Percentiles rank a stretch among this genome's conserved stretches.
Conservation (phyloP, 2,797 vertebrate genomes). For the Trachops cirrhosus region DNA sequence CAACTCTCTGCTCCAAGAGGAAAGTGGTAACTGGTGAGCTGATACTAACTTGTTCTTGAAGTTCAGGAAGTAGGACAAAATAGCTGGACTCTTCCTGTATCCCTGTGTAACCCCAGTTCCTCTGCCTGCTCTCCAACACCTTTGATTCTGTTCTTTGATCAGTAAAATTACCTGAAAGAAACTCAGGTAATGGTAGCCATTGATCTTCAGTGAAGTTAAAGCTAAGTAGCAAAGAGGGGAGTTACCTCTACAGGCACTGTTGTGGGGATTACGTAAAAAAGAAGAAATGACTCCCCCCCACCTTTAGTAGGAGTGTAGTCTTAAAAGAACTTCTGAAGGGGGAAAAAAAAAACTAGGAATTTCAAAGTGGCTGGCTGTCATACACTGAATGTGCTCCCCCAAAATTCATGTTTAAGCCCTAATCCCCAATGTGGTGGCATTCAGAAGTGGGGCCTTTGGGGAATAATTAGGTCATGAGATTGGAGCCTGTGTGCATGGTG, state of each 20-base stretch:
- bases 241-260: neutral
- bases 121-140: neutral
- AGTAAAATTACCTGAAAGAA: neutral
- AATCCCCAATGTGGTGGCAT: neutral
- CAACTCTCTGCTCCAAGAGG: neutral
- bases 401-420: neutral
- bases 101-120: neutral
- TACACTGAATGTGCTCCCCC: neutral
- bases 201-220: neutral
- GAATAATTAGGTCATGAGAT: neutral
- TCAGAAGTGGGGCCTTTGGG: neutral
- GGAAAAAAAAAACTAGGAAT: neutral
- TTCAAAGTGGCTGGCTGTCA: neutral
- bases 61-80: neutral
- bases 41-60: neutral
- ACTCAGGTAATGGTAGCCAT: neutral
- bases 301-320: neutral
- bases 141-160: neutral
- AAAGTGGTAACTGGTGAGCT: neutral
- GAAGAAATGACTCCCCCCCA: neutral
- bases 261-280: neutral
- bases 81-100: neutral
- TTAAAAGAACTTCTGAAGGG: neutral
- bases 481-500: neutral
- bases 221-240: neutral